These are phyloP conservation scores for Brachionus plicatilis DNA, from an alignment of 1,140 invertebrate species.

Conservation along the genomic window DNA sequence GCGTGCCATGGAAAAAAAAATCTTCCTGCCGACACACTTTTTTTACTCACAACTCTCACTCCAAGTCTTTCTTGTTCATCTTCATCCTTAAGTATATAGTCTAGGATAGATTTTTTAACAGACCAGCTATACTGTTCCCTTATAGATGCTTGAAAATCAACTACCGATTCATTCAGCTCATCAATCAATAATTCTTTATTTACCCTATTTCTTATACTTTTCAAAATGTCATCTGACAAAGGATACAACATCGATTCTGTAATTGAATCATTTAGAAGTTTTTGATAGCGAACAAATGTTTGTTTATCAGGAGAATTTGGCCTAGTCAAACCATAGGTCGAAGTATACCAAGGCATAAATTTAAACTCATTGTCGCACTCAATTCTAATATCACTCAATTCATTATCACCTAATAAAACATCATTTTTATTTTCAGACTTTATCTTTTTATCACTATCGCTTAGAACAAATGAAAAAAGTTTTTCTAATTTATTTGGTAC, in stretches of 20 bases:
- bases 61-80: constrained; percentile 62
- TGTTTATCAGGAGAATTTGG: constrained; percentile 55
- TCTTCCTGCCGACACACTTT: constrained; percentile 59
- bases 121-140: constrained; percentile 61
- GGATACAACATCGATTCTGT: constrained; percentile 51
- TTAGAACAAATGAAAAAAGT: neutral
- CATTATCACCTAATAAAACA: neutral
- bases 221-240: constrained; percentile 46
- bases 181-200: constrained; percentile 42
- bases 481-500: neutral
- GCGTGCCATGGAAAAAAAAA: constrained; percentile 74
- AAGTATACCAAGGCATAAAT: neutral
- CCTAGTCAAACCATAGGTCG: constrained; percentile 43
- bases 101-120: constrained; percentile 63
- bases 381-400: neutral
- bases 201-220: constrained; percentile 33
- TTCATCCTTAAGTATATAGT: constrained; percentile 68
- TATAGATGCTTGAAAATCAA: constrained; percentile 57
- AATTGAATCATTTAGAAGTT: constrained; percentile 57
- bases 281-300: constrained; percentile 50
- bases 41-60: constrained; percentile 61
- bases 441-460: neutral
- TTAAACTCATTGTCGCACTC: neutral
- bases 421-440: neutral
- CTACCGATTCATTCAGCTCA: constrained; percentile 44